A percentile compares a stretch with the other conserved stretches of the same genome.
Evolutionary conservation across 2,113 vertebrate genomes (phyloP).

Genomic region (Thalassoma bifasciatum): DNA sequence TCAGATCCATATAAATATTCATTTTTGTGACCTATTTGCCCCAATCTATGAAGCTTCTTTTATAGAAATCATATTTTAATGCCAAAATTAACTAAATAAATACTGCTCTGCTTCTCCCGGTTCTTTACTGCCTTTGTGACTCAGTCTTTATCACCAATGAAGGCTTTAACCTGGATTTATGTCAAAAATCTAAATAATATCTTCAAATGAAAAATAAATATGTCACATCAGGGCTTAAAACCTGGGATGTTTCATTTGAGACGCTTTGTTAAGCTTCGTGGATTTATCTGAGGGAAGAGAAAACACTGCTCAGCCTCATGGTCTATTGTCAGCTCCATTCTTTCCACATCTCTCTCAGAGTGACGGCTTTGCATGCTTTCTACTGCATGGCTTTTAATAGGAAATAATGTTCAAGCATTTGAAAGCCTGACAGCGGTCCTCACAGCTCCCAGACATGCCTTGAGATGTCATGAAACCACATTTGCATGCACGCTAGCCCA

Average conservation of each 20-base stretch:
- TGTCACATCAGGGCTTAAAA: background rate
- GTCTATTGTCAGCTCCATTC: background rate
- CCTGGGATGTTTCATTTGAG: background rate
- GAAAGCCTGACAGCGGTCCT: background rate
- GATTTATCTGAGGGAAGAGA: background rate
- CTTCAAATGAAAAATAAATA: background rate
- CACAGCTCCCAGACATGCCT: background rate
- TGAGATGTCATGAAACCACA: background rate
- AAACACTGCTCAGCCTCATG: background rate
- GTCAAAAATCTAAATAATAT: background rate
- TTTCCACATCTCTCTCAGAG: background rate
- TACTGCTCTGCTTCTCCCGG: background rate
- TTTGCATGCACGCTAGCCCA: slow-evolving; percentile 20
- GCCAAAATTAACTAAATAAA: too few species aligned
- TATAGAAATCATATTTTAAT: background rate
- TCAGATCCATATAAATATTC: too few species aligned
- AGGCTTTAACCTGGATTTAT: background rate
- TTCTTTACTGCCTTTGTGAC: background rate
- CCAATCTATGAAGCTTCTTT: too few species aligned
- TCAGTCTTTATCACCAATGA: background rate
- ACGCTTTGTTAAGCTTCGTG: background rate
- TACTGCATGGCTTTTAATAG: background rate
- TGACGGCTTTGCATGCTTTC: background rate
- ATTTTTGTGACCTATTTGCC: too few species aligned
- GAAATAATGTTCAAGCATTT: background rate